Conservation (phyloP, 1,140 invertebrate genomes). For the Diorhabda elongata region DNA sequence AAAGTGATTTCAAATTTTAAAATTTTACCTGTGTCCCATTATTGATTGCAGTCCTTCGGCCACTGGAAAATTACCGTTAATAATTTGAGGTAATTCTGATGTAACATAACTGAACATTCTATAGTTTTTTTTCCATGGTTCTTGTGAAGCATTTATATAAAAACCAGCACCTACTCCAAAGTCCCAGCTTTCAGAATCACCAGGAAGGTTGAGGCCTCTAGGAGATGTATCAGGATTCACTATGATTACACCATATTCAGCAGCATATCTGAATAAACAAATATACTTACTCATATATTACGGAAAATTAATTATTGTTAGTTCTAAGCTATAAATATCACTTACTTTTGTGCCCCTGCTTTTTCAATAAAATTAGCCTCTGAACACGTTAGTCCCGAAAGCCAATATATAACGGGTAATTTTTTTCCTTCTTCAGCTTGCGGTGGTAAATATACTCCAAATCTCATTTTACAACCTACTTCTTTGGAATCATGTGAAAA, state of each 20-base stretch:
- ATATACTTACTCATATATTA: too few relatives aligned
- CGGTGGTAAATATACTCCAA: slow-evolving; percentile 85
- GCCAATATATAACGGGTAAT: slow-evolving; percentile 85
- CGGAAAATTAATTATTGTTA: too few relatives aligned
- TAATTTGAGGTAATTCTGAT: slow-evolving; percentile 77
- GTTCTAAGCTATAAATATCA: slow-evolving; percentile 36
- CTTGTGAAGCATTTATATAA: slow-evolving; percentile 88
- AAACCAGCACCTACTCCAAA: slow-evolving; percentile 95
- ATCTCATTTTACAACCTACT: slow-evolving; percentile 88
- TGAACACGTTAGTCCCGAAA: slow-evolving; percentile 92
- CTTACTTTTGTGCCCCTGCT: slow-evolving; percentile 84
- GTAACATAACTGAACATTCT: slow-evolving; percentile 97
- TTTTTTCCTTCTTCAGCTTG: slow-evolving; percentile 62
- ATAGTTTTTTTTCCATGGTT: slow-evolving; percentile 92
- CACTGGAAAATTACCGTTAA: slow-evolving; percentile 69
- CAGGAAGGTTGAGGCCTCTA: slow-evolving; percentile 80
- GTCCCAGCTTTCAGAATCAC: slow-evolving; percentile 87
- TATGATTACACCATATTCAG: slow-evolving; percentile 76
- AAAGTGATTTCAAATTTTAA: slow-evolving; percentile 7
- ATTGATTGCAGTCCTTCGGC: slow-evolving; percentile 65
- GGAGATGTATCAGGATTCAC: slow-evolving; percentile 96
- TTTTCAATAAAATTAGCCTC: slow-evolving; percentile 97
- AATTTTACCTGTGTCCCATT: slow-evolving; percentile 77
- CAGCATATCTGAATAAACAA: slow-evolving; percentile 57
- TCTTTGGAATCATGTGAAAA: slow-evolving; percentile 77